phyloP scores from a whole-genome alignment of 2,797 vertebrate species.

The Novumbra hubbsi region DNA sequence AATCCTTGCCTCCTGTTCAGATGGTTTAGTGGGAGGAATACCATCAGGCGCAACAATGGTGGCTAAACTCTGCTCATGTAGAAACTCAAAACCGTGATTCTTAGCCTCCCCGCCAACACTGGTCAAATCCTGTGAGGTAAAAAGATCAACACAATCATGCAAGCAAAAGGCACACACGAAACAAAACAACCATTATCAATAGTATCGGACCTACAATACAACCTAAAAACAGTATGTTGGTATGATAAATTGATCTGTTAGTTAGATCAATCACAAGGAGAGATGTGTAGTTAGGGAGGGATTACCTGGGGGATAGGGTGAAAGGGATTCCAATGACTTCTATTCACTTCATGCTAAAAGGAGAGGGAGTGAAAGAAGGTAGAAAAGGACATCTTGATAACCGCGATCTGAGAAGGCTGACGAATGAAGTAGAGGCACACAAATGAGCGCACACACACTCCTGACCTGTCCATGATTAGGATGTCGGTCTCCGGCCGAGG shows the following conservation, averaged over 20 bases:
- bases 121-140: constrained; percentile 49
- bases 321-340: constrained; percentile 14
- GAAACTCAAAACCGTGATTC: not conserved
- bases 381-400: constrained; percentile 1
- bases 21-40: constrained; percentile 1
- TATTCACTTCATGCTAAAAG: constrained; percentile 22
- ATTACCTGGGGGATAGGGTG: constrained; percentile 21
- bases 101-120: not conserved
- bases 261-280: not conserved
- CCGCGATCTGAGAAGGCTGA: no score
- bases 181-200: not conserved
- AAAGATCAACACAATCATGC: not conserved
- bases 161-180: not conserved
- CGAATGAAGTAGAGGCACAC: not conserved
- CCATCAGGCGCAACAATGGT: constrained; percentile 4
- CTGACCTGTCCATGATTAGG: no score
- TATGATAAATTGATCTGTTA: not conserved
- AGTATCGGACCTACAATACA: not conserved
- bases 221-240: not conserved
- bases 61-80: not conserved
- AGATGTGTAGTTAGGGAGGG: not conserved
- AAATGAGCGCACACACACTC: not conserved
- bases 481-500: no score
- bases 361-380: constrained; percentile 22
- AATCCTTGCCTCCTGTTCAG: constrained; percentile 11